phyloP scores from a whole-genome alignment of 2,797 vertebrate genomes.

The Spinus olivaceus region DNA sequence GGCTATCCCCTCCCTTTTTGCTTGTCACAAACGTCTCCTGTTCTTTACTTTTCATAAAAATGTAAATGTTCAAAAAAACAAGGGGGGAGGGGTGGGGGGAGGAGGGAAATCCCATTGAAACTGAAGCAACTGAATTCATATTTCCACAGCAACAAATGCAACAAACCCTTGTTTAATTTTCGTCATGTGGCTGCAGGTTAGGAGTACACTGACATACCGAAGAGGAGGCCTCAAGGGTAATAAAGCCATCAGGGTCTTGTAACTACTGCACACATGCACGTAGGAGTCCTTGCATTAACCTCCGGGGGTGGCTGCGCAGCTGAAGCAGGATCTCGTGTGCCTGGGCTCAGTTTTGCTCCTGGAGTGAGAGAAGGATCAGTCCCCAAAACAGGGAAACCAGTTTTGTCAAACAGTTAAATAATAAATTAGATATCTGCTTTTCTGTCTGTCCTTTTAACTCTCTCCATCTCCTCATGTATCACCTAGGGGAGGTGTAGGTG shows the following conservation, averaged over 20 bases:
- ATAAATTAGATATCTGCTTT: background rate
- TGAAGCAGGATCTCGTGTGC: background rate
- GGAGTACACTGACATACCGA: background rate
- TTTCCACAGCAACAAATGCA: background rate
- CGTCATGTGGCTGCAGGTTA: background rate
- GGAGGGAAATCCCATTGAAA: background rate
- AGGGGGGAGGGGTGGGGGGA: accelerated
- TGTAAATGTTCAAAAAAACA: background rate
- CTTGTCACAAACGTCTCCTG: background rate
- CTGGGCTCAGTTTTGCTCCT: background rate
- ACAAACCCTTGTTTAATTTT: slow-evolving; percentile 18
- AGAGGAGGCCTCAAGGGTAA: background rate
- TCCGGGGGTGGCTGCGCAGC: background rate
- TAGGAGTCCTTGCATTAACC: background rate
- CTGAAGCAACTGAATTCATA: background rate
- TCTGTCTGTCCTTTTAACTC: background rate
- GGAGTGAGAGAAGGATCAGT: background rate
- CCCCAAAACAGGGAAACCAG: background rate
- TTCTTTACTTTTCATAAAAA: background rate
- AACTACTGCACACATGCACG: background rate
- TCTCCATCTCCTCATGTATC: background rate
- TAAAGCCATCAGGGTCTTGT: background rate
- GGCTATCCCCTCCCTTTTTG: background rate
- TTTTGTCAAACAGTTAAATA: background rate
- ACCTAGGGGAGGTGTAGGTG: background rate